These are phyloP conservation scores for Lithobates sylvaticus DNA, from an alignment of 2,797 vertebrate species.

Conservation along the genomic window DNA sequence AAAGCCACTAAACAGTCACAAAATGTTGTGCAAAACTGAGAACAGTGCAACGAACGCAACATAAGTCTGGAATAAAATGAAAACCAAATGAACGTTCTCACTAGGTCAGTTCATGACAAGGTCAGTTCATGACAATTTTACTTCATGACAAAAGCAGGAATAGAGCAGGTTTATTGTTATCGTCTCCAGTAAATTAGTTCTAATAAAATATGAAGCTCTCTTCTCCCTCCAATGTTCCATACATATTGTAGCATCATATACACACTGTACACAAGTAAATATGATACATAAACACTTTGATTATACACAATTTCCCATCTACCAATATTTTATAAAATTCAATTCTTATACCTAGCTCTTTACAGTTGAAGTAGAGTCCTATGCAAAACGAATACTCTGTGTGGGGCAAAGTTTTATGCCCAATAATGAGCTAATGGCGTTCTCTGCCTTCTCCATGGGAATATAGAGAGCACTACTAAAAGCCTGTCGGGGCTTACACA, in stretches of 20 bases:
- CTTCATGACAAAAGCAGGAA: slow-evolving; percentile 28
- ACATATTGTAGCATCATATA: slow-evolving; percentile 27
- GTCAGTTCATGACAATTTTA: background rate
- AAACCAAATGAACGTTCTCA: slow-evolving; percentile 14
- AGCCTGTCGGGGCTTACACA: background rate
- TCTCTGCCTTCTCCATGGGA: background rate
- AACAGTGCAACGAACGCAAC: slow-evolving; percentile 25
- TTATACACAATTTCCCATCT: slow-evolving; percentile 30
- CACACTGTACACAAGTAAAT: slow-evolving; percentile 43
- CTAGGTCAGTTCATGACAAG: slow-evolving; percentile 20
- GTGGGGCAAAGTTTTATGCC: background rate
- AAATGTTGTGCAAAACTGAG: slow-evolving; percentile 36
- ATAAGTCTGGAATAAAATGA: slow-evolving; percentile 1
- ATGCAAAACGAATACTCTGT: background rate
- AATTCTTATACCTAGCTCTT: background rate
- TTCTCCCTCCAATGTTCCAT: background rate
- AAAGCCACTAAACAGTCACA: slow-evolving; percentile 32
- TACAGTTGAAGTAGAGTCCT: background rate
- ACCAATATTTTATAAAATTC: slow-evolving; percentile 19
- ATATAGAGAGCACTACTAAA: background rate
- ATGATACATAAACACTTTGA: slow-evolving; percentile 20
- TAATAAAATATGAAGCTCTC: background rate
- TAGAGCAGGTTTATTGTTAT: slow-evolving; percentile 28
- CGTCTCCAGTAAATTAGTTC: slow-evolving; percentile 2
- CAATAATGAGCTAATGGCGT: background rate